Conservation (phyloP, 2,888 invertebrate species). For the Drosophila hamatofila region DNA sequence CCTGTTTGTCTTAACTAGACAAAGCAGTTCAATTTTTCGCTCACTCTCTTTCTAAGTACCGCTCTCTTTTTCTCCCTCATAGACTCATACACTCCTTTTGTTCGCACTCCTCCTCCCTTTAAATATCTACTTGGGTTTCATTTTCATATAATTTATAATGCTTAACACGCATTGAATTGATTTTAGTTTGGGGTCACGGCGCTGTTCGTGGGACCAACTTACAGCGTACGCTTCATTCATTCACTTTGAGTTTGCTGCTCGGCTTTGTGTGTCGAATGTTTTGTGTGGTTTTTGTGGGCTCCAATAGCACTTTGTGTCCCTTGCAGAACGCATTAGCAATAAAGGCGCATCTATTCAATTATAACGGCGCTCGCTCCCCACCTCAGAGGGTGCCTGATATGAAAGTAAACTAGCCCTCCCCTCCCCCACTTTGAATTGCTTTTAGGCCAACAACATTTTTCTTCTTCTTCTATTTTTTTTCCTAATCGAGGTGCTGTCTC, state of each 20-base stretch:
- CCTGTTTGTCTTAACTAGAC: background rate
- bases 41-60: background rate
- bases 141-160: constrained; percentile 62
- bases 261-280: constrained; percentile 32
- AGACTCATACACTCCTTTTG: background rate
- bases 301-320: constrained; percentile 61
- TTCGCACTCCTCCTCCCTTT: no score
- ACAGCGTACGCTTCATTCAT: constrained; percentile 25
- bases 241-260: constrained; percentile 25
- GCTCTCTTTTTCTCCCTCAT: background rate
- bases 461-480: background rate
- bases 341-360: constrained; percentile 78
- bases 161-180: constrained; percentile 54
- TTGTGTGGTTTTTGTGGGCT: constrained; percentile 71
- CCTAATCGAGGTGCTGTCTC: constrained; percentile 30
- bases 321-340: constrained; percentile 63
- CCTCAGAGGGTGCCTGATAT: background rate
- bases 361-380: constrained; percentile 46
- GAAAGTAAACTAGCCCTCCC: constrained; percentile 14
- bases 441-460: constrained; percentile 36
- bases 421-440: constrained; percentile 17
- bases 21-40: background rate
- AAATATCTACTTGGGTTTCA: constrained; percentile 5
- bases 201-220: constrained; percentile 27
- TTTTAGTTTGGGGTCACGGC: constrained; percentile 33